phyloP scores from a whole-genome alignment of 1,140 invertebrate genomes.

The Pseudomyrmex flavicornis region DNA sequence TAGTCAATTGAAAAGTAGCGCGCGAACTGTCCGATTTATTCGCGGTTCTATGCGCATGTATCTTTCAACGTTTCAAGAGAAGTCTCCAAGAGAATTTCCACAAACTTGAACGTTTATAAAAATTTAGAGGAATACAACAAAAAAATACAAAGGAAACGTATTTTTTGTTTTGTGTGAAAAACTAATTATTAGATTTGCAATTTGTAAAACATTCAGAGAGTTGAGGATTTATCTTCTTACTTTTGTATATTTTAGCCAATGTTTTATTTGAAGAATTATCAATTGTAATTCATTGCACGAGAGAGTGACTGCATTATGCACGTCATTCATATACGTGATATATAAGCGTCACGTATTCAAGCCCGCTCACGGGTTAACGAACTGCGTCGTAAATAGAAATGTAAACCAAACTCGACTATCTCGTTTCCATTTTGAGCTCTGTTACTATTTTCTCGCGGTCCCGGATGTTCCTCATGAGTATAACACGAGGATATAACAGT shows the following conservation, averaged over 20 bases:
- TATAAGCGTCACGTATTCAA: slow-evolving; percentile 7
- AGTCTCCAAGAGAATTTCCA: no score
- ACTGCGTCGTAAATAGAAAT: slow-evolving; percentile 77
- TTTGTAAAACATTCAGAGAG: not conserved
- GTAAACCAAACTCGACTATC: slow-evolving; percentile 75
- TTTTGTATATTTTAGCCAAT: not conserved
- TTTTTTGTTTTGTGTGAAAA: not conserved
- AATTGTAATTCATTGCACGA: slow-evolving; percentile 18
- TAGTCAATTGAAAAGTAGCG: slow-evolving; percentile 59
- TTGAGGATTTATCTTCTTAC: not conserved
- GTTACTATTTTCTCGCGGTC: slow-evolving; percentile 38
- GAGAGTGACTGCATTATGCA: slow-evolving; percentile 6
- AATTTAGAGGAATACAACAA: not conserved
- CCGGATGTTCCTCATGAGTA: slow-evolving; percentile 20
- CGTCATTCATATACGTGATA: not conserved
- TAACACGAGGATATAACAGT: not conserved
- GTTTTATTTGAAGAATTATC: not conserved
- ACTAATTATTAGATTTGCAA: not conserved
- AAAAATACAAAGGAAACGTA: not conserved
- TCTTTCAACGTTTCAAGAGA: not conserved
- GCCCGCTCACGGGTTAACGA: slow-evolving; percentile 71
- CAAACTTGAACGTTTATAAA: not conserved
- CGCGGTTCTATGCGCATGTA: not conserved
- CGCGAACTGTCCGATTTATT: slow-evolving; percentile 57
- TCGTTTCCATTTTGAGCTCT: slow-evolving; percentile 73